These are phyloP conservation scores for Drosophila quadrilineata DNA, from an alignment of 1,140 invertebrate genomes.

Conservation along the genomic window DNA sequence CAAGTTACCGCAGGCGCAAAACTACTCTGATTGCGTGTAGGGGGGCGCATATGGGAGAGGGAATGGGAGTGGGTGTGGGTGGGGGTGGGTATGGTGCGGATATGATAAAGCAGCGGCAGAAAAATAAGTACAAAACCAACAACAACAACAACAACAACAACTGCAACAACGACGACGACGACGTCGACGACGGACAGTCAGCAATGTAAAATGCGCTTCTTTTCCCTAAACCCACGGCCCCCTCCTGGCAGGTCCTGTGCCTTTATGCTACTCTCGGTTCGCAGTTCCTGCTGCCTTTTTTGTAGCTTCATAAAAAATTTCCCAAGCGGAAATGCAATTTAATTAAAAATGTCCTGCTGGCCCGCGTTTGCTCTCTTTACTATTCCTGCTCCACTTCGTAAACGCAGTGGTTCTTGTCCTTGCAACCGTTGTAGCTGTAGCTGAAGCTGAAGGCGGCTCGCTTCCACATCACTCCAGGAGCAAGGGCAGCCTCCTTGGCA, in stretches of 20 bases:
- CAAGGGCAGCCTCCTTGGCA: conserved; percentile 40
- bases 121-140: conserved; percentile 70
- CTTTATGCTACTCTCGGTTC: no score
- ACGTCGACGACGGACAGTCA: conserved; percentile 31
- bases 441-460: conserved; percentile 25
- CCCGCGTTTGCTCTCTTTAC: background rate
- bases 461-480: background rate
- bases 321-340: conserved; percentile 79
- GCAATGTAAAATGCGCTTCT: conserved; percentile 45
- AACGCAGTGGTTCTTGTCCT: conserved; percentile 4
- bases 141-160: no score
- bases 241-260: no score
- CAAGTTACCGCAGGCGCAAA: conserved; percentile 71
- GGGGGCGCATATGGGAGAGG: no score
- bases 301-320: conserved; percentile 78
- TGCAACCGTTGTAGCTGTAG: background rate
- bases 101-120: conserved; percentile 69
- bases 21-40: conserved; percentile 69
- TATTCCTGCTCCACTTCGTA: background rate
- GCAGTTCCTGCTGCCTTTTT: conserved; percentile 50
- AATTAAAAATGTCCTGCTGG: conserved; percentile 76
- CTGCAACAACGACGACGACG: no score
- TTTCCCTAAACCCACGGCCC: background rate
- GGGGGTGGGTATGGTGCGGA: conserved; percentile 47
- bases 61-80: no score